Percentiles rank a stretch among this genome's conserved stretches.
Evolutionary conservation across 2,888 invertebrate genomes (phyloP).

Genomic region (Amphipyra tragopoginis): DNA sequence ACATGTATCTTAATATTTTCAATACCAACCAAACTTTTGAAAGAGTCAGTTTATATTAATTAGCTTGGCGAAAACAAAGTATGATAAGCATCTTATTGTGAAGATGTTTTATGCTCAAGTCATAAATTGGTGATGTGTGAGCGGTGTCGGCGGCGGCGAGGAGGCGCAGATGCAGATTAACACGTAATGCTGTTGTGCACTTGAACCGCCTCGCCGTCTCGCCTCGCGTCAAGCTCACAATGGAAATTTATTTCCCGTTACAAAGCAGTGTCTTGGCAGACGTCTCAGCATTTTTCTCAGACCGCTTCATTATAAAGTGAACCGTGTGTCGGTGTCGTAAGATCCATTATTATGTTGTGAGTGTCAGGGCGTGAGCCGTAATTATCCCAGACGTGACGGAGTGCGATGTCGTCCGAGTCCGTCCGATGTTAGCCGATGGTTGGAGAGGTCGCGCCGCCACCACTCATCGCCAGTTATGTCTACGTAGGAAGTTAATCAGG

Average conservation of each 20-base stretch:
- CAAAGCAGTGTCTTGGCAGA: conserved; percentile 2
- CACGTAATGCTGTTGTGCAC: conserved; percentile 7
- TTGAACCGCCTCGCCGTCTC: background rate
- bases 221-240: background rate
- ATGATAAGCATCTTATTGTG: too few species aligned
- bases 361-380: background rate
- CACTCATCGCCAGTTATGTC: background rate
- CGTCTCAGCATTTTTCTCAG: background rate
- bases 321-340: background rate
- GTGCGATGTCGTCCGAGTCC: background rate
- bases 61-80: too few species aligned
- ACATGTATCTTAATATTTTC: too few species aligned
- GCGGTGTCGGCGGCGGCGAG: background rate
- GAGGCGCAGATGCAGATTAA: conserved; percentile 9
- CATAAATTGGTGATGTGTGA: background rate
- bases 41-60: too few species aligned
- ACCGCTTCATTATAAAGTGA: background rate
- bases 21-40: too few species aligned
- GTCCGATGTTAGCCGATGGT: background rate
- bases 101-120: too few species aligned
- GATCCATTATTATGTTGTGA: background rate
- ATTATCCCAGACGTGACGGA: conserved; percentile 5
- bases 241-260: conserved; percentile 4
- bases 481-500: background rate
- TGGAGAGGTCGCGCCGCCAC: background rate